Conservation (phyloP, 53 echinoderm and acorn worm genomes). For the Henricia sp. region DNA sequence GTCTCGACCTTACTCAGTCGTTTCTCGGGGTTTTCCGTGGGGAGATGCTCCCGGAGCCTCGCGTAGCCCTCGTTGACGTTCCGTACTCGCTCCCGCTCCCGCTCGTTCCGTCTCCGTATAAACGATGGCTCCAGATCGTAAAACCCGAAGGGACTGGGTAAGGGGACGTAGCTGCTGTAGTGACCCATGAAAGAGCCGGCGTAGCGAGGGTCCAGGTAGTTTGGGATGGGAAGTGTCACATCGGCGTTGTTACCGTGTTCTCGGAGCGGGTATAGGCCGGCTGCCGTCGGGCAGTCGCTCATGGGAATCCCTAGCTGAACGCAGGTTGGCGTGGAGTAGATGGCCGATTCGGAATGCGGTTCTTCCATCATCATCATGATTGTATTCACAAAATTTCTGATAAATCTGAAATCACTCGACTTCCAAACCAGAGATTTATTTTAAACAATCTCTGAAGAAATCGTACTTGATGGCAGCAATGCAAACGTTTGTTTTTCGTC, state of each 20-base stretch:
- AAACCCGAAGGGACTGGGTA: constrained; percentile 95
- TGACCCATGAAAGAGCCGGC: constrained; percentile 90
- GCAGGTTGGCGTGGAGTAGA: constrained; percentile 97
- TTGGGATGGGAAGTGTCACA: constrained; percentile 75
- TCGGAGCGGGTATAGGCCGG: constrained; percentile 84
- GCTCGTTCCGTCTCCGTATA: constrained; percentile 93
- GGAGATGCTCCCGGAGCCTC: constrained; percentile 90
- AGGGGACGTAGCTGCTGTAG: constrained; percentile 92
- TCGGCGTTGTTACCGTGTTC: constrained; percentile 74
- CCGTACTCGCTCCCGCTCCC: constrained; percentile 93
- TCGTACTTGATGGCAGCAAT: no score
- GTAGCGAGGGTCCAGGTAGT: constrained; percentile 91
- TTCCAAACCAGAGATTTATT: no score
- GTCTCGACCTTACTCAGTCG: constrained; percentile 98
- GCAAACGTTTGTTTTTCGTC: no score
- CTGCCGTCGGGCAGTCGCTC: constrained; percentile 83
- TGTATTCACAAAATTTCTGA: no score
- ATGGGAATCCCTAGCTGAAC: constrained; percentile 98
- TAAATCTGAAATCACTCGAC: no score
- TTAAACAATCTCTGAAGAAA: no score
- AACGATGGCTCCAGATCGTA: constrained; percentile 99
- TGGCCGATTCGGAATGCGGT: constrained; percentile 80
- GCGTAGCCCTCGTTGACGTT: constrained; percentile 98
- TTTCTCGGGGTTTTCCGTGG: constrained; percentile 93
- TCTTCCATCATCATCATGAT: constrained; percentile 63